Base-by-base conservation (phyloP, 2,797 vertebrate genomes). In the Esox lucius region DNA sequence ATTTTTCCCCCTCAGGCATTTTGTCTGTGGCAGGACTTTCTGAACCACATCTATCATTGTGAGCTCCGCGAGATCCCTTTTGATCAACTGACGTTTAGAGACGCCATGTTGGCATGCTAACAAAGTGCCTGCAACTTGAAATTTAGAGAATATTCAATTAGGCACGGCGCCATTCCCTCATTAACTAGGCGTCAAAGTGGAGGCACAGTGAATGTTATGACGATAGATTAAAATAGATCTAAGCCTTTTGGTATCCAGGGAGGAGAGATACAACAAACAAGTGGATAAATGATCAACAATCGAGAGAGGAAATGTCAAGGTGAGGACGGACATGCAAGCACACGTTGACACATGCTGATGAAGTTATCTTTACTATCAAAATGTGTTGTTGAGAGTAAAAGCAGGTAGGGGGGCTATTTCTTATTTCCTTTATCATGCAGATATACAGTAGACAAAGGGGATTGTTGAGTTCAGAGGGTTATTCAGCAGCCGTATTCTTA, bases 81-180 rank as follows among this genome's bases (percentile, higher is more conserved):
- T 90, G 79, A 90, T 91, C 78, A 83, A 86, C 75, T 78, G 73
- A 80, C 75, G 46, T 72, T 81, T 82, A 80, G 85, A 83, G 78
- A 78, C 71, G 75, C 79, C 42, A 46, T 46, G 22, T 49, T 81
- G 42, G 39, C 74, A 67, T 83, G 73, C 78, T 79, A 53, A 81
- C 81, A 81, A 87, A 90, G 88, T 42, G 19, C 22, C 22, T 24
- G 56, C 11, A 24, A 22, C 19, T 39, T 22, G n/a, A 68, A 48
- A 83, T 87, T 75, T 75, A 85, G 84, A 82, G 78, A 85, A 89
- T 87, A 86, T 86, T 71, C 80, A 89, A 90, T 91, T 89, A 91
- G 80, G 71, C 59, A 51, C 69, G 17, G 84, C 83, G 82, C 80
- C 80, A 79, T 84, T 80, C 81, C 83, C 28, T 76, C 85, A 85